These are phyloP conservation scores for Speoplatyrhinus poulsoni DNA, from an alignment of 2,113 vertebrate species.

Conservation along the genomic window DNA sequence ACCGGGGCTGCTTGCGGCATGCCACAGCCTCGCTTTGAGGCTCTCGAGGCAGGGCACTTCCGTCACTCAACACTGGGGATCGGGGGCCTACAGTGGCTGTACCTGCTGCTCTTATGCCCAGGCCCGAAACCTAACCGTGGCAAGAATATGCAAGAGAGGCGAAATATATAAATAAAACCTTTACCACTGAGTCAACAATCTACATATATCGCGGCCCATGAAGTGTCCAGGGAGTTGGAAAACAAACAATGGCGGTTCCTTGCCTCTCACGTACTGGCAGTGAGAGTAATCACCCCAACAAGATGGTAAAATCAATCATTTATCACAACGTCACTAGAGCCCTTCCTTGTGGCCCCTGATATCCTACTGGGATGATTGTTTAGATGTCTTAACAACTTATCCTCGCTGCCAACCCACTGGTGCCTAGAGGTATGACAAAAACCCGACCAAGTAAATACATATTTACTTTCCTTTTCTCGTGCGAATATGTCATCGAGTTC, in stretches of 20 bases:
- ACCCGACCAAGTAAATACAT: conserved; percentile 24
- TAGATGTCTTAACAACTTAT: conserved; percentile 16
- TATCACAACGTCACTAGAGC: conserved; percentile 47
- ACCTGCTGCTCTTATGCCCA: conserved; percentile 27
- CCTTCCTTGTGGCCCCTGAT: conserved; percentile 24
- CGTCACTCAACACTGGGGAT: conserved; percentile 39
- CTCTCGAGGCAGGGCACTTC: conserved; percentile 44
- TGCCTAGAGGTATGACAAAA: conserved; percentile 34
- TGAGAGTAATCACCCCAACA: conserved; percentile 53
- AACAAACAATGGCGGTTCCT: conserved; percentile 40
- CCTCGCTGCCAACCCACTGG: conserved; percentile 10
- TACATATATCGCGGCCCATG: background rate
- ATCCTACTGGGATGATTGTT: background rate
- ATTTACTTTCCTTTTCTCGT: conserved; percentile 41
- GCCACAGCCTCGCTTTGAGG: conserved; percentile 52
- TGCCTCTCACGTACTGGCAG: conserved; percentile 39
- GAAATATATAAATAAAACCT: conserved; percentile 64
- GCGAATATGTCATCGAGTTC: conserved; percentile 10
- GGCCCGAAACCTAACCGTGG: conserved; percentile 20
- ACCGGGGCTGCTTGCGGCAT: conserved; percentile 52
- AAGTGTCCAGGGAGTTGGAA: conserved; percentile 39
- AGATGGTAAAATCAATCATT: conserved; percentile 45
- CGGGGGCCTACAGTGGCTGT: conserved; percentile 22
- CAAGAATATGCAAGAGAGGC: conserved; percentile 55
- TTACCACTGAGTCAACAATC: conserved; percentile 57